Percentiles rank a stretch among this genome's conserved stretches.
phyloP scores from a whole-genome alignment of 2,888 invertebrate genomes.

The Homarus gammarus region DNA sequence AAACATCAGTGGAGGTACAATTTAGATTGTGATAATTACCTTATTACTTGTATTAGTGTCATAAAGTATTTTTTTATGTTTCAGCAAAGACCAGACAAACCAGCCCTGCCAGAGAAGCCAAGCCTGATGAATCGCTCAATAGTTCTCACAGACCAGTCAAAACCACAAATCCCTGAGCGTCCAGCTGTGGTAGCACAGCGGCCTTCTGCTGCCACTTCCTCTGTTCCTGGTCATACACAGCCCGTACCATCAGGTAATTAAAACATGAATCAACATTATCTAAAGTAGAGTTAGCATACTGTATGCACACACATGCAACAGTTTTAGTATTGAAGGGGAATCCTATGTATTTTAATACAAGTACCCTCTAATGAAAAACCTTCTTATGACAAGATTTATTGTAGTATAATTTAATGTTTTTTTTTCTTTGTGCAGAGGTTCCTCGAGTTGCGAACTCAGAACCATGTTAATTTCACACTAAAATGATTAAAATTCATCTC shows the following conservation, averaged over 20 bases:
- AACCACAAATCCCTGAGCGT: slow-evolving; percentile 90
- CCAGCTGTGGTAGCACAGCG: slow-evolving; percentile 84
- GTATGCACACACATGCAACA: too few relatives aligned
- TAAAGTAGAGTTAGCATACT: background rate
- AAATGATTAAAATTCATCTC: too few relatives aligned
- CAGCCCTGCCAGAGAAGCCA: slow-evolving; percentile 73
- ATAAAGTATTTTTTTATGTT: too few relatives aligned
- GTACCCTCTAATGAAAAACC: too few relatives aligned
- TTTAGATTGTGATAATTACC: background rate
- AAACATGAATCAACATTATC: background rate
- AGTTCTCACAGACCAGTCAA: slow-evolving; percentile 78
- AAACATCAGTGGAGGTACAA: too few relatives aligned
- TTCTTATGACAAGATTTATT: too few relatives aligned
- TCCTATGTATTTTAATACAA: background rate
- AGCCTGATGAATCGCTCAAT: slow-evolving; percentile 41
- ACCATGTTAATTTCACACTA: too few relatives aligned
- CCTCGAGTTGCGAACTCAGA: too few relatives aligned
- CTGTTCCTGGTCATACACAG: background rate
- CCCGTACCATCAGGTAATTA: slow-evolving; percentile 9
- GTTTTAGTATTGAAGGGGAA: background rate
- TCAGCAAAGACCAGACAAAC: slow-evolving; percentile 65
- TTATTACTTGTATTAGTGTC: background rate
- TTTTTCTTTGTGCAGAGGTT: too few relatives aligned
- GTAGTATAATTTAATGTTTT: too few relatives aligned
- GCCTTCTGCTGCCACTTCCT: slow-evolving; percentile 20